Base-by-base conservation (phyloP, 1,140 invertebrate genomes). In the Zeugodacus cucurbitae region DNA sequence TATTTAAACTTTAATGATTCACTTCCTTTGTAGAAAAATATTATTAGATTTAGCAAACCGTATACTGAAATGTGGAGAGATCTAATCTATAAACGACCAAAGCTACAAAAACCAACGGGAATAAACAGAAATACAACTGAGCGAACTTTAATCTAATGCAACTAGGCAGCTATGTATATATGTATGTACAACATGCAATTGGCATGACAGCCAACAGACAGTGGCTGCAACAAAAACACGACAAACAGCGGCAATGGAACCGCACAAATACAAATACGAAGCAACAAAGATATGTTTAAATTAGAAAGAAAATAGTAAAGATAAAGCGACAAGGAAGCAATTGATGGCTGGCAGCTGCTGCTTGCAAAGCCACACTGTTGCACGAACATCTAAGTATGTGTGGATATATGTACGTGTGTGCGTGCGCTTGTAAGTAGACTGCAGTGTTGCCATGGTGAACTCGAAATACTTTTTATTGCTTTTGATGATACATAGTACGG, bases 261-360 rank as follows among this genome's bases (percentile, higher is more conserved):
- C 17, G 22, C 34, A 74, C 32, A 74, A 4, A 22, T 11, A 74
- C 14, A 34, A 29, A 14, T 32, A 20, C 22, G 58, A 32, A 10
- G n/a, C 26, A 78, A n/a, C 20, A 41, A 44, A 22, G 22, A 44
- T 22, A 44, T 26, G 11, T 32, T 26, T 48, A 29, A 26, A 82
- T 48, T 82, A 48, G 74, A 41, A 82, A 29, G 22, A 29, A 54
- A 82, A 44, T 82, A 29, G 41, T 54, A 82, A 48, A 37, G 41
- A 54, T 14, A 82, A 82, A 82, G 44, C 74, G 41, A 54, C 74
- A 82, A 82, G 37, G n/a, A 26, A 82, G 74, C 74, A 82, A 82
- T 82, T 82, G 41, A 82, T 82, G 74, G 7, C 8, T 48, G 41
- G 6, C 74, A 82, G 74, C 74, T 82, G 74, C 11, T 54, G n/a